Percentiles rank a stretch among this genome's conserved stretches.
These are phyloP conservation scores for Brachymystax lenok DNA, from an alignment of 2,797 vertebrate genomes.

Conservation along the genomic window DNA sequence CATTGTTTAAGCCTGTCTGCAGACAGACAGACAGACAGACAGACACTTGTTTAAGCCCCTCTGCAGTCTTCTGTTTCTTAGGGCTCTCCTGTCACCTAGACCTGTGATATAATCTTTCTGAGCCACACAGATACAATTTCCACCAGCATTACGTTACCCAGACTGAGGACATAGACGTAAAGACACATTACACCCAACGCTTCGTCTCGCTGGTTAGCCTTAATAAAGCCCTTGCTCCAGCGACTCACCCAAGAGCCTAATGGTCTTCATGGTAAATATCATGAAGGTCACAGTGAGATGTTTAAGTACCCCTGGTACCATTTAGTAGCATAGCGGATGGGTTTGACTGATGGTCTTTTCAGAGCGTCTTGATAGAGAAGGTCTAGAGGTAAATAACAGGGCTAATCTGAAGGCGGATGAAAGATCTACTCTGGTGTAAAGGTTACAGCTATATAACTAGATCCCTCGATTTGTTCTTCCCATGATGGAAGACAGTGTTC, in stretches of 20 bases:
- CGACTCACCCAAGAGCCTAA: conserved; percentile 41
- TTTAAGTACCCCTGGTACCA: conserved; percentile 53
- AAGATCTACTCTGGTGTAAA: conserved; percentile 59
- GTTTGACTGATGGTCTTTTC: conserved; percentile 43
- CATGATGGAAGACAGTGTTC: conserved; percentile 14
- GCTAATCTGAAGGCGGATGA: conserved; percentile 48
- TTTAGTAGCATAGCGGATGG: conserved; percentile 36
- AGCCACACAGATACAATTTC: background rate
- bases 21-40: background rate
- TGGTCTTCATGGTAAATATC: conserved; percentile 40
- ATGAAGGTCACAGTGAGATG: conserved; percentile 62
- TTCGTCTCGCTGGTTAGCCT: conserved; percentile 44
- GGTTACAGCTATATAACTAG: conserved; percentile 57
- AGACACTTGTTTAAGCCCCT: background rate
- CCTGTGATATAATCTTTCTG: background rate
- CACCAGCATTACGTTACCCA: background rate
- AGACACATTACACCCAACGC: background rate
- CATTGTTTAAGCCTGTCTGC: no score
- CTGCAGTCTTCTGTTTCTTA: no score
- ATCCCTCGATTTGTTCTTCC: conserved; percentile 9
- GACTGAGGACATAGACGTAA: background rate
- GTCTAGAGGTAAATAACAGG: conserved; percentile 46
- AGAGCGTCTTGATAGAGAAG: conserved; percentile 49
- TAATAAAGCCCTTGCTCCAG: conserved; percentile 28
- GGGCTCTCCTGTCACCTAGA: background rate